phyloP scores from a whole-genome alignment of 37 sponge, comb jelly and placozoan genomes.

The Beroe forskalii region DNA sequence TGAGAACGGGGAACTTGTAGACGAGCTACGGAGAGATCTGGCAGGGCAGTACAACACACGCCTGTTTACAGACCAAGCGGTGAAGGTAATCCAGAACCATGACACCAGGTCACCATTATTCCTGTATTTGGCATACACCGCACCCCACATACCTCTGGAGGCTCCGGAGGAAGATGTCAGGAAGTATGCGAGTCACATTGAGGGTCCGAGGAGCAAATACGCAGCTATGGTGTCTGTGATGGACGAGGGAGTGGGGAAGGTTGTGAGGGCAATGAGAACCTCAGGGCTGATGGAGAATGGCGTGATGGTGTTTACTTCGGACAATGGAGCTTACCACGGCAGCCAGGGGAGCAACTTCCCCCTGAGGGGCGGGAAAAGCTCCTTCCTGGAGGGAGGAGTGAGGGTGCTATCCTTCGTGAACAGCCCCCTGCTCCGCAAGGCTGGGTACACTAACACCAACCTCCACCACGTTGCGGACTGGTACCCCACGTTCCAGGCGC shows the following conservation, averaged over 20 bases:
- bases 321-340: slow-evolving; percentile 13
- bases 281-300: slow-evolving; percentile 12
- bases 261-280: background rate
- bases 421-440: slow-evolving; percentile 15
- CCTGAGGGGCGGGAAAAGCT: slow-evolving; percentile 26
- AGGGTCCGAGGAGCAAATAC: background rate
- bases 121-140: slow-evolving; percentile 52
- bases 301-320: slow-evolving; percentile 30
- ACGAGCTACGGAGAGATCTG: background rate
- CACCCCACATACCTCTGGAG: slow-evolving; percentile 20
- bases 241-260: slow-evolving; percentile 37
- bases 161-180: background rate
- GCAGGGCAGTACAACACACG: slow-evolving; percentile 11
- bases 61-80: slow-evolving; percentile 16
- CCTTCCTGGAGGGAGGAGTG: slow-evolving; percentile 40
- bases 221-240: slow-evolving; percentile 26
- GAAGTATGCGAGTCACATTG: background rate
- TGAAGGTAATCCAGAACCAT: background rate
- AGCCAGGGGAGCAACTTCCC: slow-evolving; percentile 35
- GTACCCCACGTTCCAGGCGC: slow-evolving; percentile 29
- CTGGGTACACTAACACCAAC: slow-evolving; percentile 31
- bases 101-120: background rate
- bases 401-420: background rate
- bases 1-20: background rate
- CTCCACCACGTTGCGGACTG: slow-evolving; percentile 47